Evolutionary conservation across 2,888 invertebrate species (phyloP), one percentile per base, ranked within the genome.

Genomic region (Lithosia quadra): DNA sequence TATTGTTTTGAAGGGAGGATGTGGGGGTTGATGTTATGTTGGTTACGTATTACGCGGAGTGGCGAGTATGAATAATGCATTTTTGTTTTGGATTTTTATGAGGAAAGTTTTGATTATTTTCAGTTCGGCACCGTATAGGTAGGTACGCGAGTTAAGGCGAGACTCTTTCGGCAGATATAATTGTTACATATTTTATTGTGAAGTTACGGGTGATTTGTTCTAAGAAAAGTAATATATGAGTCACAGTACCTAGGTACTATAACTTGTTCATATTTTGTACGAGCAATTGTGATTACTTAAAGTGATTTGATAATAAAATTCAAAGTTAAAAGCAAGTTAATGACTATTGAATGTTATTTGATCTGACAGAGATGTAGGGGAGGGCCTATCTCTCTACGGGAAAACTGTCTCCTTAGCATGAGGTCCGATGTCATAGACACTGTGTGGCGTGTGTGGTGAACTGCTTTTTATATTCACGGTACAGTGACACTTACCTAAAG

Each of bases 61-160:
- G 88, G 90, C 90, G 88, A 92, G 89, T 92, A 95, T 95, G 95
- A 95, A 95, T 95, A 94, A 95, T 95, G 94, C 93, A 95, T 94
- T 95, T 94, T 95, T 95, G 95, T 95, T 95, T 95, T 93, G 93
- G 94, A 95, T 94, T 95, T 95, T 95, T 95, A 95, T 94, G 95
- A 91, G 93, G 77, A 93, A 95, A 95, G 94, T 95, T 95, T 94
- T 95, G 95, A 95, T 95, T 95, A 95, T 95, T 95, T 95, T 93
- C 92, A 94, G 94, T 94, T 92, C 89, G 88, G 88, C 88, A 90
- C 86, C 86, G 87, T 90, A 89, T 92, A 92, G 88, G 90, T 92
- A 92, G 88, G 90, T 91, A 90, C 84, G 73, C 65, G 84, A 86
- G 88, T 89, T 86, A 88, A 87, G 88, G 86, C 84, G 74, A 73